Conservation (phyloP, 2,888 invertebrate species). For the Fissipunctia ypsillon region DNA sequence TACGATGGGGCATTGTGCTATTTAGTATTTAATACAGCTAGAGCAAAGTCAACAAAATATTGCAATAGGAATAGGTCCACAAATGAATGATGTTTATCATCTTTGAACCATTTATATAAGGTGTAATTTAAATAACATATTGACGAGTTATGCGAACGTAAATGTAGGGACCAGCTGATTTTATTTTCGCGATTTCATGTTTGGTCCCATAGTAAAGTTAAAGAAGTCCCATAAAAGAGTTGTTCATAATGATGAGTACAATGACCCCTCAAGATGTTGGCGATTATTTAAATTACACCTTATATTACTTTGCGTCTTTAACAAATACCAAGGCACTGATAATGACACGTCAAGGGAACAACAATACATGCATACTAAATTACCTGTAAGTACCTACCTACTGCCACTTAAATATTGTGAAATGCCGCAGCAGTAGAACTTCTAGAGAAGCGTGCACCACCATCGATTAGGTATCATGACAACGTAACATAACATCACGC, state of each 20-base stretch:
- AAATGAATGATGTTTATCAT: background rate
- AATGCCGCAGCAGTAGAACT: slow-evolving; percentile 18
- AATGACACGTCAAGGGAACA: slow-evolving; percentile 56
- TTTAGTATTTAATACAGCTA: background rate
- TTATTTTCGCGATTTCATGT: no score
- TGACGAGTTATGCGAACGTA: no score
- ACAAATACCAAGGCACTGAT: slow-evolving; percentile 44
- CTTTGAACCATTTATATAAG: no score
- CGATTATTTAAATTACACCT: no score
- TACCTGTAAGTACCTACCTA: background rate
- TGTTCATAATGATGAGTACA: no score
- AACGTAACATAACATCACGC: background rate
- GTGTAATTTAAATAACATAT: no score
- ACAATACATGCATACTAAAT: slow-evolving; percentile 50
- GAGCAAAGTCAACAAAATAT: background rate
- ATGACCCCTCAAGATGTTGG: no score
- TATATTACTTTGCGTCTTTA: slow-evolving; percentile 17
- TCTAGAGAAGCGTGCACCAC: background rate
- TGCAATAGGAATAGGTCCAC: background rate
- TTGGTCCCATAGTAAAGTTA: no score
- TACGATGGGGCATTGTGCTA: background rate
- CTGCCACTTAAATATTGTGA: slow-evolving; percentile 24
- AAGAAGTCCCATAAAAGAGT: no score
- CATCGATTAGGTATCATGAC: background rate
- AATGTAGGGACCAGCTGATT: no score